Percentiles rank a stretch among this genome's conserved stretches.
Conservation (phyloP, 2,113 vertebrate species). For the Carassius carassius region DNA sequence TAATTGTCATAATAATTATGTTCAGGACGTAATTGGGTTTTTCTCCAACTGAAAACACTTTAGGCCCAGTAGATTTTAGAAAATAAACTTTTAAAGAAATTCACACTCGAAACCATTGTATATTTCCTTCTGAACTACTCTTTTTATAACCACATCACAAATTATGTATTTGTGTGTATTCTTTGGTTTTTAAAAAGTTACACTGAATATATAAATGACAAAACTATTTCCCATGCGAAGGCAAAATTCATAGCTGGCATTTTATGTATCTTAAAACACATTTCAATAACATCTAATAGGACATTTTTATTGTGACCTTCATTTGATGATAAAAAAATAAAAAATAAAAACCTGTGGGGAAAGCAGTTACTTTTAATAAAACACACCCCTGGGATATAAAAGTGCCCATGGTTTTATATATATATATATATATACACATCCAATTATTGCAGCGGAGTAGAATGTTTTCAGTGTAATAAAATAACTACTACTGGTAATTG, state of each 20-base stretch:
- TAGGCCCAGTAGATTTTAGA: not conserved
- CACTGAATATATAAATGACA: too few species aligned
- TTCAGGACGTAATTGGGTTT: not conserved
- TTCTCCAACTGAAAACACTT: not conserved
- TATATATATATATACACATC: not conserved
- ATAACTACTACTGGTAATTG: not conserved
- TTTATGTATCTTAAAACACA: not conserved
- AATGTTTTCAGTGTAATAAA: not conserved
- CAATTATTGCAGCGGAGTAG: not conserved
- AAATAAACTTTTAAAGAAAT: not conserved
- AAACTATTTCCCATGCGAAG: not conserved
- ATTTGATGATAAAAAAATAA: not conserved
- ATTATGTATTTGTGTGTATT: not conserved
- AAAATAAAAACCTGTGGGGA: not conserved
- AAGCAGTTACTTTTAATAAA: not conserved
- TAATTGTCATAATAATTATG: slow-evolving; percentile 27
- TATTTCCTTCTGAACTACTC: not conserved
- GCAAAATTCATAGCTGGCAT: not conserved
- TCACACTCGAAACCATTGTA: not conserved
- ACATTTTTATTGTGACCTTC: slow-evolving; percentile 1
- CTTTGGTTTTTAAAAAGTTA: too few species aligned
- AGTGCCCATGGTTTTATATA: not conserved
- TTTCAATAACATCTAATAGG: not conserved
- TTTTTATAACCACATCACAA: not conserved
- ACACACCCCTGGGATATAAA: not conserved